Conservation (phyloP, 2,113 vertebrate species). For the Podiceps cristatus region DNA sequence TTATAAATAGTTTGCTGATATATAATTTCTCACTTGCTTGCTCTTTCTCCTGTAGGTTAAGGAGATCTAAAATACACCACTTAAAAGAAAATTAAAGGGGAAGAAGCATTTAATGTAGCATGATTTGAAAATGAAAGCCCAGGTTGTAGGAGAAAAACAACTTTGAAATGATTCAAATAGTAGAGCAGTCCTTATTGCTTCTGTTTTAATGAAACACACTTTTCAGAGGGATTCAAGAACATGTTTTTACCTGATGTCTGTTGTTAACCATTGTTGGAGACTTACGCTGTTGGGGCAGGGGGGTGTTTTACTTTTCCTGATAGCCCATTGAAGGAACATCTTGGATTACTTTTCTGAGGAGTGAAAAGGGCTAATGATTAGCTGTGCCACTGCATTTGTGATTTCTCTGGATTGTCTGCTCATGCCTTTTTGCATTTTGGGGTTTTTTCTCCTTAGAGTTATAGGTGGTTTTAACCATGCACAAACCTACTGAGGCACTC, state of each 20-base stretch:
- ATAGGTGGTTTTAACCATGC: fast-evolving
- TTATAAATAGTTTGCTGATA: background rate
- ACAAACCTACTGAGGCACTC: background rate
- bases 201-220: background rate
- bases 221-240: background rate
- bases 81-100: background rate
- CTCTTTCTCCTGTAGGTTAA: background rate
- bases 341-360: background rate
- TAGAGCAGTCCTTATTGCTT: background rate
- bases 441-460: background rate
- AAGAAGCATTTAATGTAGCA: background rate
- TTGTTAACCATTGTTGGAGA: background rate
- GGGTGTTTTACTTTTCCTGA: background rate
- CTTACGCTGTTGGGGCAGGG: background rate
- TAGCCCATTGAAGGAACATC: background rate
- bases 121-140: background rate
- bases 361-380: background rate
- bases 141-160: background rate
- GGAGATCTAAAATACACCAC: background rate
- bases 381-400: background rate
- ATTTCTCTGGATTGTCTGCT: background rate
- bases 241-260: background rate
- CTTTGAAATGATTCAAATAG: background rate
- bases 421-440: background rate
- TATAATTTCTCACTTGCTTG: background rate